Evolutionary conservation across 2,113 vertebrate genomes (phyloP).

Genomic region (Aix galericulata): DNA sequence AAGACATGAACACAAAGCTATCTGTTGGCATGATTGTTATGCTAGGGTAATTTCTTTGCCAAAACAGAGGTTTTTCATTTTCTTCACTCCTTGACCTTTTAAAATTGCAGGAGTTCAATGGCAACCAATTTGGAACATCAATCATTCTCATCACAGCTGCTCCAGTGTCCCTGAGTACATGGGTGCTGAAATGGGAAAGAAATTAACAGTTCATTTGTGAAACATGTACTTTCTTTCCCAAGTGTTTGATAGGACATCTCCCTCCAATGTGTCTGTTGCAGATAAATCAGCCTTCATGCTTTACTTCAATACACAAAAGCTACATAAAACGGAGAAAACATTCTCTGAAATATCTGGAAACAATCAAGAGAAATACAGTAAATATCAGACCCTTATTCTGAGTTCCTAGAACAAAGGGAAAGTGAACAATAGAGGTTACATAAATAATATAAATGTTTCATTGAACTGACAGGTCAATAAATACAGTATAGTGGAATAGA

Average conservation of each 20-base stretch:
- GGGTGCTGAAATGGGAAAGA: slow-evolving; percentile 61
- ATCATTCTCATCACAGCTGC: slow-evolving; percentile 53
- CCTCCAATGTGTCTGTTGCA: background rate
- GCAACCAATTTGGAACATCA: slow-evolving; percentile 11
- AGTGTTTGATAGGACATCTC: slow-evolving; percentile 6
- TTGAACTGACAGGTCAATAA: background rate
- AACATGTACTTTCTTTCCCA: background rate
- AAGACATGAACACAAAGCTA: background rate
- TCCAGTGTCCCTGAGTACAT: slow-evolving; percentile 31
- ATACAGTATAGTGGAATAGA: background rate
- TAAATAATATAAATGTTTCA: background rate
- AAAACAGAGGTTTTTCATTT: slow-evolving; percentile 34
- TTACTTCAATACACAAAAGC: background rate
- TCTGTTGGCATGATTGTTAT: background rate
- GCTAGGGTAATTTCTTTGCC: background rate
- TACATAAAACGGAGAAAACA: slow-evolving; percentile 6
- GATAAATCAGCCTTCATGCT: slow-evolving; percentile 28
- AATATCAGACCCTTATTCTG: background rate
- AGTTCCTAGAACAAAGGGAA: background rate
- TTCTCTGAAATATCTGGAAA: slow-evolving; percentile 24
- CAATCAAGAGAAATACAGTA: background rate
- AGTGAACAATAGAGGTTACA: background rate
- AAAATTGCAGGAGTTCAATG: slow-evolving; percentile 37
- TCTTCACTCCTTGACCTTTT: background rate
- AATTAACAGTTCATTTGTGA: slow-evolving; percentile 55